Evolutionary conservation across 2,113 vertebrate genomes (phyloP).

Genomic region (Eidolon helvum): DNA sequence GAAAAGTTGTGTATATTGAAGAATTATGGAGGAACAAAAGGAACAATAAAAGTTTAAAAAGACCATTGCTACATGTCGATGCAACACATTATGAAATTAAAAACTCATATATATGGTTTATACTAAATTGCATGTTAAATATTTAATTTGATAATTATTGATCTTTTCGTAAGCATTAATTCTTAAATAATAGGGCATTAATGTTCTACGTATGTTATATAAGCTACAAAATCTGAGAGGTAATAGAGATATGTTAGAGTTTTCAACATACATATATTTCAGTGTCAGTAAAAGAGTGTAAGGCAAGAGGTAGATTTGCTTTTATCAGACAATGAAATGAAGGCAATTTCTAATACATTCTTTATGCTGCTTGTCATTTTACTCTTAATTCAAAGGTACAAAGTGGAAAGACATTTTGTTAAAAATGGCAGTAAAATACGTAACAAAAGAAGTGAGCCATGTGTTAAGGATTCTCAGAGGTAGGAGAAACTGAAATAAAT

Average conservation of each 20-base stretch:
- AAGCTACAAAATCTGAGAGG: not conserved
- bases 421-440: not conserved
- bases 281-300: not conserved
- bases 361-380: not conserved
- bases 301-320: not conserved
- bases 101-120: not conserved
- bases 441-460: not conserved
- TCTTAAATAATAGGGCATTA: not conserved
- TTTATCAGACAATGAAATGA: not conserved
- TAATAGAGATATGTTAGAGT: constrained; percentile 44
- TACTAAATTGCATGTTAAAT: not conserved
- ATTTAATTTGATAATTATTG: not conserved
- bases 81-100: not conserved
- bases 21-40: not conserved
- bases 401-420: not conserved
- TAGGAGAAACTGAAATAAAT: not conserved
- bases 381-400: constrained; percentile 19
- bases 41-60: not conserved
- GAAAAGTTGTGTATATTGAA: not conserved
- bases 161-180: not conserved
- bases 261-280: constrained; percentile 7
- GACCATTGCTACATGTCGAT: not conserved
- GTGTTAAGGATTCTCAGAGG: not conserved
- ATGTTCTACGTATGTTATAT: not conserved
- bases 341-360: constrained; percentile 18